Evolutionary conservation across 1,140 invertebrate species (phyloP).

Genomic region (Neomicropteryx cornuta): DNA sequence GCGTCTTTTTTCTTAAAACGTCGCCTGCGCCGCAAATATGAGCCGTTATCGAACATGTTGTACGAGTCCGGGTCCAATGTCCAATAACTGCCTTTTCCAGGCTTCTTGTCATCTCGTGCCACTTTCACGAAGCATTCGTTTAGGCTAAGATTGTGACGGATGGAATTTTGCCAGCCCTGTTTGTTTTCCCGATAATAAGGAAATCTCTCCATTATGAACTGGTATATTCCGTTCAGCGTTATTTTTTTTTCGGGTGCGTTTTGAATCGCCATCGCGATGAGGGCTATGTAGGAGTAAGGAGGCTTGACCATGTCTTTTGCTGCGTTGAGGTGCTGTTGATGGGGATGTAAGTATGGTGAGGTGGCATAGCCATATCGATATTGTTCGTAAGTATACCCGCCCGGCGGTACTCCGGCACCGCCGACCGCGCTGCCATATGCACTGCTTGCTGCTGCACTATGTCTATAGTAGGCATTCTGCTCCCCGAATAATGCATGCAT

Average conservation of each 20-base stretch:
- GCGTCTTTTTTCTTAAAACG: conserved; percentile 96
- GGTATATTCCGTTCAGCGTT: conserved; percentile 96
- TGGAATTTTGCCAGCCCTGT: conserved; percentile 92
- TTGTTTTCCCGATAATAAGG: conserved; percentile 97
- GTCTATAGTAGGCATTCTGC: conserved; percentile 60
- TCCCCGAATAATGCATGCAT: conserved; percentile 86
- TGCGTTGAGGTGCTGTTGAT: conserved; percentile 59
- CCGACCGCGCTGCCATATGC: conserved; percentile 38
- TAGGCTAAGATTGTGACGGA: conserved; percentile 91
- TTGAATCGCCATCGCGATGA: conserved; percentile 98
- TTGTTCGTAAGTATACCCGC: conserved; percentile 55
- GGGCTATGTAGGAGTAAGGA: conserved; percentile 95
- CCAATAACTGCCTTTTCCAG: conserved; percentile 96
- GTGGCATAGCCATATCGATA: conserved; percentile 63
- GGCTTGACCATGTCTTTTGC: conserved; percentile 88
- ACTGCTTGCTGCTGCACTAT: conserved; percentile 27
- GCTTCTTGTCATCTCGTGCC: conserved; percentile 82
- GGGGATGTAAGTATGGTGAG: conserved; percentile 43
- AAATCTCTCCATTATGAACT: conserved; percentile 97
- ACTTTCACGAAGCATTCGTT: conserved; percentile 99
- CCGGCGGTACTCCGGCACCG: conserved; percentile 35
- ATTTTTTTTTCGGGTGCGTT: conserved; percentile 87
- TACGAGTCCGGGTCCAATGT: conserved; percentile 91
- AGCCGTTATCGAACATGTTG: conserved; percentile 99
- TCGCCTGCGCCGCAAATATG: conserved; percentile 78